Evolutionary conservation across 2,797 vertebrate genomes (phyloP).

Genomic region (Pseudocheirus occidentalis): DNA sequence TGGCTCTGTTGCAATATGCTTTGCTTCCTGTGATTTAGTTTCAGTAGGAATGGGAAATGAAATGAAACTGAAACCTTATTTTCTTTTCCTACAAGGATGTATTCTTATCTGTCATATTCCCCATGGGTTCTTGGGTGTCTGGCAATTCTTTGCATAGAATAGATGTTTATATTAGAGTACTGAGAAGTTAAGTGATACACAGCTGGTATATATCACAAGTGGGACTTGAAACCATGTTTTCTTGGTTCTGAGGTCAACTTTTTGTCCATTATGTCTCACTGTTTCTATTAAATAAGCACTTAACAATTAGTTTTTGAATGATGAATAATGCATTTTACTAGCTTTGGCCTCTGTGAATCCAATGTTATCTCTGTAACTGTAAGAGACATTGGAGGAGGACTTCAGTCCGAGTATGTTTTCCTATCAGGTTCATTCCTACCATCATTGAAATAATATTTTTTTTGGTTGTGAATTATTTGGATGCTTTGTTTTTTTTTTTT

Average conservation of each 20-base stretch:
- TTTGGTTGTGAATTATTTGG: neutral
- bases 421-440: neutral
- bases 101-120: neutral
- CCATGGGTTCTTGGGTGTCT: neutral
- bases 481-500: neutral
- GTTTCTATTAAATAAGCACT: neutral
- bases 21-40: neutral
- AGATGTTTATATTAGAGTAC: neutral
- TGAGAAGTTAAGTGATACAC: neutral
- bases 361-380: neutral
- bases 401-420: neutral
- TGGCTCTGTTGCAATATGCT: neutral
- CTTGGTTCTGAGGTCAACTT: neutral
- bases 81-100: neutral
- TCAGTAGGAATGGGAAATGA: neutral
- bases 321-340: neutral
- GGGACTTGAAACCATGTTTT: neutral
- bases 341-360: neutral
- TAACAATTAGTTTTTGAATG: neutral
- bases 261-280: neutral
- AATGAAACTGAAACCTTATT: neutral
- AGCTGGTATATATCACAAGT: neutral
- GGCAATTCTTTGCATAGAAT: neutral
- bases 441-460: neutral
- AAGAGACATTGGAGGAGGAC: neutral